Base-by-base conservation (phyloP, 2,113 vertebrate genomes). In the Polypterus senegalus region DNA sequence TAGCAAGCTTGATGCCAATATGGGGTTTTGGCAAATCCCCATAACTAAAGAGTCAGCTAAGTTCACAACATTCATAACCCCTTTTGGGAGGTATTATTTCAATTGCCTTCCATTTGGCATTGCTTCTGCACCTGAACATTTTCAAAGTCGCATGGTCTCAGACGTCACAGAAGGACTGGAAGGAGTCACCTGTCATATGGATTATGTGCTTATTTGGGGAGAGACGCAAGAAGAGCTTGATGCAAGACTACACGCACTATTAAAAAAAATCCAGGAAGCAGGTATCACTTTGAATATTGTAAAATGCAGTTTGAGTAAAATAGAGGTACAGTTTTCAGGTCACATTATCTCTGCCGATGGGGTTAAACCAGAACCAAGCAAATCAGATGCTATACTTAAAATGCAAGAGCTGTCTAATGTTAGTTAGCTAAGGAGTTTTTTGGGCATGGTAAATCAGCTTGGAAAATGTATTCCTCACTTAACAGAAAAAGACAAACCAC, bases 1-100 rank as follows among this genome's bases (percentile, higher is more conserved):
- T 43, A 9, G 45, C 46, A 59, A 59, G 47, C 45, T 59, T 5
- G 58, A 59, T 59, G 3, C 46, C 6, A 47, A 9, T 59, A 47
- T 46, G 46, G 58, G 58, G 47, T 59, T 59, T 46, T 59, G 45
- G 58, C 44, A 59, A 46, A 59, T 59, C 44, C 9, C 9, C 47
- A 4, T 59, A 1, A n/a, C n/a, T n/a, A n/a, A n/a, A n/a, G n/a
- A n/a, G n/a, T n/a, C n/a, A n/a, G 9, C 44, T 47, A 46, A 47
- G 44, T 2, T 57, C 7, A 57, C 56, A 9, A 7, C 56, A 4
- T 57, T 57, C 56, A 45, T 57, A 10, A 57, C 56, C 8, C n/a
- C 56, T 7, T 57, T 57, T 57, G 10, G n/a, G 7, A 3, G 11
- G 2, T 11, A 7, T 43, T 59, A 43, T 59, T 59, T 59, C 58